phyloP scores from a whole-genome alignment of 2,888 invertebrate genomes.

The Tipula confusa region DNA sequence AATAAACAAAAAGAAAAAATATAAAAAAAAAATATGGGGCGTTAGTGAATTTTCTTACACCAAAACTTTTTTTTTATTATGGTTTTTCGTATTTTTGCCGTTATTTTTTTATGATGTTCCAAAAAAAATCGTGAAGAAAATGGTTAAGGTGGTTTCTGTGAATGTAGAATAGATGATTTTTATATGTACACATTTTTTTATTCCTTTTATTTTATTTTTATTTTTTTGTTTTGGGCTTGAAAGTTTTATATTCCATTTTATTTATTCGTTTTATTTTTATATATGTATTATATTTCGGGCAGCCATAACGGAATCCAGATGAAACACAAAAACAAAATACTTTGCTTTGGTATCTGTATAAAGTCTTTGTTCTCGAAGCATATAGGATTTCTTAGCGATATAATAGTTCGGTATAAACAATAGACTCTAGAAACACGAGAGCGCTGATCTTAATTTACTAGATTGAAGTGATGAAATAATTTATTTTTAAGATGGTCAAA shows the following conservation, averaged over 20 bases:
- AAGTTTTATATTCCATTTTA: constrained; percentile 25
- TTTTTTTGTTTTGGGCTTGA: background rate
- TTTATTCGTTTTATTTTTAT: background rate
- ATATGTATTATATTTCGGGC: background rate
- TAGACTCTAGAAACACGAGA: no score
- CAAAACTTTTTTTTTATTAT: constrained; percentile 4
- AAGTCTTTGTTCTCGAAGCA: background rate
- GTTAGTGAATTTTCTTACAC: constrained; percentile 7
- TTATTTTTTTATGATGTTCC: constrained; percentile 25
- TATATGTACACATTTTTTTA: background rate
- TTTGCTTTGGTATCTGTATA: background rate
- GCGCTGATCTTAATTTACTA: no score
- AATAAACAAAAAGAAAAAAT: background rate
- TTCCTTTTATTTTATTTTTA: no score
- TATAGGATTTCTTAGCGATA: no score
- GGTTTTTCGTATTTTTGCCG: background rate
- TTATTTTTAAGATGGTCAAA: no score
- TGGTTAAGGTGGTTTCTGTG: background rate
- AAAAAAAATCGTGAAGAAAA: background rate
- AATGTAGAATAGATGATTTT: constrained; percentile 21
- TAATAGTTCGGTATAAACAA: no score
- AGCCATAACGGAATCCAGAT: constrained; percentile 9
- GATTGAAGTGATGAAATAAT: no score
- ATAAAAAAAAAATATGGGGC: background rate
- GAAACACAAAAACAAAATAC: background rate